These are phyloP conservation scores for Eumerus sabulonum DNA, from an alignment of 2,888 invertebrate genomes.

Conservation along the genomic window DNA sequence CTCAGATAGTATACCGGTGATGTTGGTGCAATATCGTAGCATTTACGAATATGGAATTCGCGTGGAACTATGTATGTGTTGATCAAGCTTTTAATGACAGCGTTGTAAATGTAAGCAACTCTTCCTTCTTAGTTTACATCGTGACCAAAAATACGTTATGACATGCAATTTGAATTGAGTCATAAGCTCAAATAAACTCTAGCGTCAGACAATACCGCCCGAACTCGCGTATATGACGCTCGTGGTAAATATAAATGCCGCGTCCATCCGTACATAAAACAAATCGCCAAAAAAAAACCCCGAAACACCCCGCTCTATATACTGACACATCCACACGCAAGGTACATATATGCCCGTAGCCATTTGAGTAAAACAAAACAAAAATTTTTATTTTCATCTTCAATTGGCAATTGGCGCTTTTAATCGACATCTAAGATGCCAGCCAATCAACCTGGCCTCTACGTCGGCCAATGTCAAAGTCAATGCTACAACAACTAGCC, in stretches of 20 bases:
- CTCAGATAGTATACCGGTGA: too few relatives aligned
- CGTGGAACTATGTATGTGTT: too few relatives aligned
- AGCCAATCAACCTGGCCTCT: constrained; percentile 39
- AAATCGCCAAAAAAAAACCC: constrained; percentile 1
- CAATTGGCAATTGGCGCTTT: constrained; percentile 40
- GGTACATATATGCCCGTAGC: neutral
- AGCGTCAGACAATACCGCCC: neutral
- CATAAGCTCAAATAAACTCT: too few relatives aligned
- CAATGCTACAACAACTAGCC: constrained; percentile 25
- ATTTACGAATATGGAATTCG: too few relatives aligned
- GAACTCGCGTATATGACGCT: constrained; percentile 43
- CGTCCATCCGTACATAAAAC: constrained; percentile 14
- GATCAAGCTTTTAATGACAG: too few relatives aligned
- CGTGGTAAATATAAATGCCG: constrained; percentile 32
- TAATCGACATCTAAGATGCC: constrained; percentile 37
- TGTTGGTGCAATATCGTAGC: too few relatives aligned
- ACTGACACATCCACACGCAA: neutral
- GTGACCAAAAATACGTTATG: too few relatives aligned
- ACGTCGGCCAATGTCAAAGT: constrained; percentile 49
- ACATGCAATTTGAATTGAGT: too few relatives aligned
- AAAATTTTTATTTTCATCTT: constrained; percentile 24
- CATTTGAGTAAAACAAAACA: neutral
- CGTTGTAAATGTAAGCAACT: too few relatives aligned
- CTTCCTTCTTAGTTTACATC: too few relatives aligned
- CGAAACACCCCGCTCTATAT: too few relatives aligned